These are phyloP conservation scores for Halisarca cf. caerulea DNA, from an alignment of 37 sponge, comb jelly and placozoan genomes.

Conservation along the genomic window DNA sequence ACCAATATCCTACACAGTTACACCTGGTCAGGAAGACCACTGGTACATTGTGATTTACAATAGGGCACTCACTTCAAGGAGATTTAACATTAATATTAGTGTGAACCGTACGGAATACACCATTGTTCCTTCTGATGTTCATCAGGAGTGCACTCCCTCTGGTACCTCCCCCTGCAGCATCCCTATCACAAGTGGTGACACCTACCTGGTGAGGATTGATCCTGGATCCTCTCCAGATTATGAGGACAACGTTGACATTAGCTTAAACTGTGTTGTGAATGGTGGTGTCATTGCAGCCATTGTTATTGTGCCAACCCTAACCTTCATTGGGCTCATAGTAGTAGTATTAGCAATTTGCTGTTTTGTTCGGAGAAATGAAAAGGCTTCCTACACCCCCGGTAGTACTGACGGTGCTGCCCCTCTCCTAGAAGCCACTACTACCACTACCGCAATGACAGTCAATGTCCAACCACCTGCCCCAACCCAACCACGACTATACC, in stretches of 20 bases:
- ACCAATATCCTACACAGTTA: background rate
- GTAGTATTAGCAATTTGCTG: background rate
- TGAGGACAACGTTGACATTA: background rate
- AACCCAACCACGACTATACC: background rate
- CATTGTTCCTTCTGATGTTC: background rate
- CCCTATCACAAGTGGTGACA: background rate
- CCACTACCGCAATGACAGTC: constrained; percentile 17
- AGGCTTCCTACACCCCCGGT: background rate
- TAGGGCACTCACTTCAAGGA: background rate
- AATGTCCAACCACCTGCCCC: background rate
- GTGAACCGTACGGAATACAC: background rate
- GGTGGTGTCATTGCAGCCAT: constrained; percentile 21
- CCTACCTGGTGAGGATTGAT: constrained; percentile 13
- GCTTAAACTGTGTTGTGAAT: background rate
- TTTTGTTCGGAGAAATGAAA: background rate
- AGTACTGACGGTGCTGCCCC: too few relatives aligned
- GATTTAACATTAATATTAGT: background rate
- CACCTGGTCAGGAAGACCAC: background rate
- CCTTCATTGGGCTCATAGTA: background rate
- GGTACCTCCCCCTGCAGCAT: background rate
- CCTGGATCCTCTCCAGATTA: background rate
- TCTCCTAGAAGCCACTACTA: background rate
- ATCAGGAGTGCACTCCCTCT: background rate
- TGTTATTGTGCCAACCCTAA: background rate
- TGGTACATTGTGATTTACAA: constrained; percentile 20